phyloP scores from a whole-genome alignment of 2,888 invertebrate genomes.

The Argyresthia goedartella region DNA sequence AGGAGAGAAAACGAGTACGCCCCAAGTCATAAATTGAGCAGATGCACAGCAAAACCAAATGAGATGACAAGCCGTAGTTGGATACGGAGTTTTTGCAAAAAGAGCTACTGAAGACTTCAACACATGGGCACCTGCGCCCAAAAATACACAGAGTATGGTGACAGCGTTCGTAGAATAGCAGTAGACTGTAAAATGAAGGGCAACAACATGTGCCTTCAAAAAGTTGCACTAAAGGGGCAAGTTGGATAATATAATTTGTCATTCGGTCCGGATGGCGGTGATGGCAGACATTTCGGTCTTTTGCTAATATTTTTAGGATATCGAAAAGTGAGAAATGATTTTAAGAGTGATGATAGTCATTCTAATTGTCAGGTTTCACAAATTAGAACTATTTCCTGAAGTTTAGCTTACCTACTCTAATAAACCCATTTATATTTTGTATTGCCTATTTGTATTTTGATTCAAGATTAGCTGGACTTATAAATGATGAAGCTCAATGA shows the following conservation, averaged over 20 bases:
- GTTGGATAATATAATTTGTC: constrained; percentile 62
- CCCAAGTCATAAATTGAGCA: constrained; percentile 48
- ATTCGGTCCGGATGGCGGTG: constrained; percentile 49
- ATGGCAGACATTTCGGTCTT: constrained; percentile 34
- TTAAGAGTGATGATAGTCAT: not conserved
- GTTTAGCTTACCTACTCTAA: not conserved
- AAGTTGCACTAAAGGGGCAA: constrained; percentile 32
- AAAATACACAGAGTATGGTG: constrained; percentile 55
- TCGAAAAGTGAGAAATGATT: not conserved
- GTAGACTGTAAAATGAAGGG: constrained; percentile 66
- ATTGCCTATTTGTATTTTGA: not conserved
- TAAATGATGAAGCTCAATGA: constrained; percentile 50
- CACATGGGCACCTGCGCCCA: constrained; percentile 64
- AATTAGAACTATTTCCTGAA: no score
- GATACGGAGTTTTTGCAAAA: constrained; percentile 40
- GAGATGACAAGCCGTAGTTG: constrained; percentile 45
- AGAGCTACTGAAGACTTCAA: constrained; percentile 29
- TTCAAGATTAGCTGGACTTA: constrained; percentile 32
- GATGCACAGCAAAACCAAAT: constrained; percentile 35
- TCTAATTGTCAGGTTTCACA: no score
- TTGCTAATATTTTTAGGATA: constrained; percentile 48
- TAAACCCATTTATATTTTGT: no score
- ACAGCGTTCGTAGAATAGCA: constrained; percentile 69
- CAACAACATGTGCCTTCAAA: constrained; percentile 62
- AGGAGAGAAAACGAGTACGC: constrained; percentile 13